Base-by-base conservation (phyloP, 2,113 vertebrate genomes). In the Setophaga kirtlandii region DNA sequence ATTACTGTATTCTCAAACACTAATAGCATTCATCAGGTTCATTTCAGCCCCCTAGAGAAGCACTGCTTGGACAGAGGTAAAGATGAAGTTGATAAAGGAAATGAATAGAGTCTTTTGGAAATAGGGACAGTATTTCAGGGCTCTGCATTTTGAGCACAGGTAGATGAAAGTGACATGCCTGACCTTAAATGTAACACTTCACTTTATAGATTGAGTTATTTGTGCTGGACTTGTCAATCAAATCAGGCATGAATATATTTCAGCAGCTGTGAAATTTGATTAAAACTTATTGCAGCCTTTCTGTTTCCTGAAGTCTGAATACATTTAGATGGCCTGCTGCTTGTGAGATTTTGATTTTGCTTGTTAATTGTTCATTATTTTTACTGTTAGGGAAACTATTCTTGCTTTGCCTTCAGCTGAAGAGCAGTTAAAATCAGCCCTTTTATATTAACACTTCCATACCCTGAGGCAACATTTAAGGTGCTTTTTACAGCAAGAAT, bases 191-290 rank as follows among this genome's bases (percentile, higher is more conserved):
- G 69, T 68, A 97, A 89, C 25, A 55, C 41, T 97, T 80, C 63
- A 89, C 93, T 97, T 95, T 84, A 95, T 31, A 95, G 93, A 97
- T 83, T 39, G 90, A 82, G 82, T 86, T 96, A 89, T 97, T 97
- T 97, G 59, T 96, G 81, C 93, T 95, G 75, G 69, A 82, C 76
- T 90, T 97, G 97, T 80, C 97, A 97, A 76, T 97, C 95, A 97
- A 96, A 83, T 82, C 87, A 82, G n/a, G 74, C 74, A 80, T 82
- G 89, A 98, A 96, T 96, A 73, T 77, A 91, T 94, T 96, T 90
- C 88, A 96, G 90, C 41, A 97, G 83, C 96, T 96, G 83, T 97
- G 93, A 97, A 97, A 97, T 98, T 91, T 91, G 91, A 97, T 97
- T 98, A 97, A 97, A 97, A 96, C 83, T 94, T 97, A 97, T 93